Percentiles rank a stretch among this genome's conserved stretches.
phyloP scores from a whole-genome alignment of 2,113 vertebrate genomes.

The Colius striatus region DNA sequence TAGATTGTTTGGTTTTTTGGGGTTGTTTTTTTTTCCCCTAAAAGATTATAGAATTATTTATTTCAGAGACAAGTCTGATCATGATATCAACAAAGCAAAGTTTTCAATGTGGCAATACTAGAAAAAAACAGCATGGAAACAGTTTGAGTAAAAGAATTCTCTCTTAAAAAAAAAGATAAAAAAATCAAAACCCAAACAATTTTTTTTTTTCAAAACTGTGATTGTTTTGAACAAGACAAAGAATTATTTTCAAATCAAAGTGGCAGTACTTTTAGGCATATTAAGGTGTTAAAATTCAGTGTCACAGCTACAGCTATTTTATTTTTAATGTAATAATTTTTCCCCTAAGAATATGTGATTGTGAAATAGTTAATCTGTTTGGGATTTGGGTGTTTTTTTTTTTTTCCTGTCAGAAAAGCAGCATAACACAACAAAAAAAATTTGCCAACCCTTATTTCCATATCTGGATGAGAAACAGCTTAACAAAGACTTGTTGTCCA shows the following conservation, averaged over 20 bases:
- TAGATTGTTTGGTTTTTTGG: background rate
- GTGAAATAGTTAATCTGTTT: background rate
- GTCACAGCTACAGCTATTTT: background rate
- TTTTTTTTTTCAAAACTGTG: background rate
- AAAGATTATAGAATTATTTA: background rate
- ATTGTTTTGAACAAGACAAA: background rate
- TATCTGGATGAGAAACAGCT: background rate
- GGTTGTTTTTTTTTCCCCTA: background rate
- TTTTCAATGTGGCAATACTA: background rate
- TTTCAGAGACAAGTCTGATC: background rate
- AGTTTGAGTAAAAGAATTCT: background rate
- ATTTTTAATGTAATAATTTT: background rate
- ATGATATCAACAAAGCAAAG: background rate
- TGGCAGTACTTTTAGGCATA: background rate
- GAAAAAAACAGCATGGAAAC: background rate
- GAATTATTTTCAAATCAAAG: background rate
- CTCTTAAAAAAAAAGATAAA: background rate
- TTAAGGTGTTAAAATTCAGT: background rate
- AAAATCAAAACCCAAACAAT: background rate
- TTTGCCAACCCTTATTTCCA: background rate
- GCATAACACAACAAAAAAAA: background rate
- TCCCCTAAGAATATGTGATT: background rate
- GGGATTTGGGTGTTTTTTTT: too few relatives aligned
- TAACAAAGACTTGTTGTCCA: background rate
- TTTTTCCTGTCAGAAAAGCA: background rate